Percentiles rank a stretch among this genome's conserved stretches.
phyloP scores from a whole-genome alignment of 2,113 vertebrate genomes.

The Pseudolaguvia tuberculata region DNA sequence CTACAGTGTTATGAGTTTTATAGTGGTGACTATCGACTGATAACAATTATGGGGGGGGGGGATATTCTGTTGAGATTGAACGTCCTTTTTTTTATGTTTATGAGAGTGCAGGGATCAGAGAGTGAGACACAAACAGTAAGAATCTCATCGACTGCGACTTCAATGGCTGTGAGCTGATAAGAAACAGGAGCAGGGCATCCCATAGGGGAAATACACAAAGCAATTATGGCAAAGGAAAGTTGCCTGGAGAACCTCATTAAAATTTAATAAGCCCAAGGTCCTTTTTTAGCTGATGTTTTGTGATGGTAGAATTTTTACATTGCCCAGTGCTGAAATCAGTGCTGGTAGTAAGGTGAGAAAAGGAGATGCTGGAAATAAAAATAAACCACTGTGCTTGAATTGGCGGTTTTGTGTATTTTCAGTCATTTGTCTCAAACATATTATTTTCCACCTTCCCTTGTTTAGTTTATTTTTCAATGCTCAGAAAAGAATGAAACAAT shows the following conservation, averaged over 20 bases:
- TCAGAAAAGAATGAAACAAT: neutral
- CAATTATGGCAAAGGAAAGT: conserved; percentile 58
- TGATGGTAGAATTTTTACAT: conserved; percentile 45
- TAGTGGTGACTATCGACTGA: conserved; percentile 25
- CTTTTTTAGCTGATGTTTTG: conserved; percentile 53
- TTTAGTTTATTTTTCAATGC: neutral
- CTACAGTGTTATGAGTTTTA: conserved; percentile 17
- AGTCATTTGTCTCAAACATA: neutral
- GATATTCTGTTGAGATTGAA: conserved; percentile 34
- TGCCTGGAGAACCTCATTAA: conserved; percentile 58
- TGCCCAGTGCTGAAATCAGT: conserved; percentile 53
- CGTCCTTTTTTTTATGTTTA: conserved; percentile 31
- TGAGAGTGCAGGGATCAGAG: conserved; percentile 6
- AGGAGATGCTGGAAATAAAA: conserved; percentile 18
- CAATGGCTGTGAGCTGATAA: conserved; percentile 56
- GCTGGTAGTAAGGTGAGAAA: conserved; percentile 23
- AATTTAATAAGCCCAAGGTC: conserved; percentile 59
- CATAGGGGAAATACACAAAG: conserved; percentile 57
- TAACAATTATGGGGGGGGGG: conserved; percentile 33
- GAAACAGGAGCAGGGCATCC: conserved; percentile 55
- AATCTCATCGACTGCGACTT: conserved; percentile 41
- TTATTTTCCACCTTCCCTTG: neutral
- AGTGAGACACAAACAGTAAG: conserved; percentile 1
- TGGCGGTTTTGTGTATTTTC: conserved; percentile 2
- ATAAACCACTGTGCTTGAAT: neutral